Conservation (phyloP, 2,888 invertebrate species). For the Eustalomyia histrio region DNA sequence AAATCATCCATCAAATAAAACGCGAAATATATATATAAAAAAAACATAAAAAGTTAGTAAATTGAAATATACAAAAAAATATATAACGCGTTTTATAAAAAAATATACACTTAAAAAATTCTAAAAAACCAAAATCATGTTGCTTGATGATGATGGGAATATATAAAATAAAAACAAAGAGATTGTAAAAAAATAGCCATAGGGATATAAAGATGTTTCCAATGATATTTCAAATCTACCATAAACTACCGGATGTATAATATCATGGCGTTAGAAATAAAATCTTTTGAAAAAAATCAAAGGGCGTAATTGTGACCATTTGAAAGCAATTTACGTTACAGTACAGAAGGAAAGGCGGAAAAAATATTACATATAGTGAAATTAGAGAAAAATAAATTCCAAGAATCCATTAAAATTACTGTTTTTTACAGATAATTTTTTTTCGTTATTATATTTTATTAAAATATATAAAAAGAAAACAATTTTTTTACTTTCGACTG, state of each 20-base stretch:
- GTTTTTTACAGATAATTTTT: no score
- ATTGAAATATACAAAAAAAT: conserved; percentile 2
- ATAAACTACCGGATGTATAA: conserved; percentile 10
- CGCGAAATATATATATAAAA: conserved; percentile 52
- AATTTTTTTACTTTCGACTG: no score
- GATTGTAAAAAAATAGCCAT: conserved; percentile 61
- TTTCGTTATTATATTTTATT: no score
- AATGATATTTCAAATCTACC: conserved; percentile 37
- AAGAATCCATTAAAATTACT: no score
- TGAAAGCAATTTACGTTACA: no score
- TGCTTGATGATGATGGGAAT: background rate
- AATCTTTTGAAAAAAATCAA: conserved; percentile 5
- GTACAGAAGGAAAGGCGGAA: no score
- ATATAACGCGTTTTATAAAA: conserved; percentile 31
- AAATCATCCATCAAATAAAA: conserved; percentile 37
- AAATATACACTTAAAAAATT: conserved; percentile 23
- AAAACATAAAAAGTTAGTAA: conserved; percentile 8
- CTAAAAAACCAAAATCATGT: conserved; percentile 24
- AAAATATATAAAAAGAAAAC: no score
- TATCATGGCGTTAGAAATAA: background rate
- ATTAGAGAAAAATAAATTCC: no score
- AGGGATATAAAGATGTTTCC: conserved; percentile 43
- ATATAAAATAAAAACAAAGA: conserved; percentile 48
- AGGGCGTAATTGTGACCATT: conserved; percentile 2
- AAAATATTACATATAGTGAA: no score